A percentile compares a stretch with the other conserved stretches of the same genome.
Conservation (phyloP, 2,888 invertebrate genomes). For the Hoplodrina ambigua region DNA sequence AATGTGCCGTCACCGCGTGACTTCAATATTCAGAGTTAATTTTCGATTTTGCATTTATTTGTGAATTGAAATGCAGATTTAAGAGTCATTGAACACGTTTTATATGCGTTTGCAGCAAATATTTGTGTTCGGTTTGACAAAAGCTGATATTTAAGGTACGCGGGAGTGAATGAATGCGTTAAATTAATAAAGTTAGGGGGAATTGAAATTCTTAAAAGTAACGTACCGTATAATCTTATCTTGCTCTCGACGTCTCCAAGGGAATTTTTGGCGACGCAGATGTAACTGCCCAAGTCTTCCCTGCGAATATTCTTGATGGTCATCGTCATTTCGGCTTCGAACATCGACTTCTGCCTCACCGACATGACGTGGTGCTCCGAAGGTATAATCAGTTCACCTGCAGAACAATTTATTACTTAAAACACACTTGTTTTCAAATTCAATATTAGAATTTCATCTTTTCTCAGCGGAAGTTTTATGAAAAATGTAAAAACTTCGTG, state of each 20-base stretch:
- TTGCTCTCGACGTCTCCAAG: conserved; percentile 97
- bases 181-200: conserved; percentile 39
- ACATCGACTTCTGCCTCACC: conserved; percentile 93
- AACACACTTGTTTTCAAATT: conserved; percentile 87
- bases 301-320: conserved; percentile 94
- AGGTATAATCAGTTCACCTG: conserved; percentile 96
- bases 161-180: conserved; percentile 27
- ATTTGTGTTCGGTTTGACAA: conserved; percentile 23
- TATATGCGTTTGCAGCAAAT: conserved; percentile 42
- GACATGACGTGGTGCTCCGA: conserved; percentile 95
- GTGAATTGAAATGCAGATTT: conserved; percentile 58
- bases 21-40: conserved; percentile 46
- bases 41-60: conserved; percentile 54
- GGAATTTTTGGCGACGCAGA: conserved; percentile 96
- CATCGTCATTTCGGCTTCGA: conserved; percentile 96
- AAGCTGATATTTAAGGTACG: conserved; percentile 30
- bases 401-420: conserved; percentile 83
- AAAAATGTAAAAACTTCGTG: conserved; percentile 89
- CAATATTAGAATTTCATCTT: conserved; percentile 89
- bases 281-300: conserved; percentile 95
- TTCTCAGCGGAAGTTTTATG: conserved; percentile 86
- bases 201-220: conserved; percentile 34
- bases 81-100: conserved; percentile 47
- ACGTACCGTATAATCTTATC: conserved; percentile 96
- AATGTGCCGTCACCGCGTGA: conserved; percentile 20